These are phyloP conservation scores for Pitta sordida DNA, from an alignment of 2,113 vertebrate genomes.

Conservation along the genomic window DNA sequence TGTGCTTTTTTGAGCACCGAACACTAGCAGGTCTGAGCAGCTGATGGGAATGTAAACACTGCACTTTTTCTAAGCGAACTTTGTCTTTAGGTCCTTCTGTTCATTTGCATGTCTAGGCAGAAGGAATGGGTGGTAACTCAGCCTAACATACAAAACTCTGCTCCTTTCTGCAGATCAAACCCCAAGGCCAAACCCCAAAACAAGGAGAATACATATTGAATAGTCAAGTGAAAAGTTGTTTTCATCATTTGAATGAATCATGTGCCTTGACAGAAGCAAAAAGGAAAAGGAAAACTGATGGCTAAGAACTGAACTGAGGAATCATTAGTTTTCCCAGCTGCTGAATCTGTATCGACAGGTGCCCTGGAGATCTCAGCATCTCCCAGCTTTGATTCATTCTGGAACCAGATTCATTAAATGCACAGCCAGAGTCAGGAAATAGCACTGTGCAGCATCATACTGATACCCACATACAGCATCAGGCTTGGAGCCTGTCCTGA, in stretches of 20 bases:
- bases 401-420: neutral
- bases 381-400: neutral
- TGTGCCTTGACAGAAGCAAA: neutral
- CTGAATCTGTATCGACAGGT: neutral
- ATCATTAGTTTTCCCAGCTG: neutral
- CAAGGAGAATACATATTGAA: neutral
- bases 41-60: neutral
- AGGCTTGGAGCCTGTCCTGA: neutral
- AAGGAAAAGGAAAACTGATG: neutral
- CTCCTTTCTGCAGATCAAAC: neutral
- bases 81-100: constrained; percentile 1
- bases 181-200: neutral
- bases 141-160: neutral
- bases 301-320: neutral
- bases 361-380: neutral
- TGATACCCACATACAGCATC: neutral
- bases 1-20: neutral
- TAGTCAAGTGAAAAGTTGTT: neutral
- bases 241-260: neutral
- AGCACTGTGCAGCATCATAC: neutral
- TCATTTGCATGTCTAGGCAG: neutral
- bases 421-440: neutral
- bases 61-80: neutral
- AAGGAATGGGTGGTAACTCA: neutral
- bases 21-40: neutral